Evolutionary conservation across 1,140 invertebrate genomes (phyloP), one percentile per base, ranked within the genome.

Genomic region (Penaeus vannamei): DNA sequence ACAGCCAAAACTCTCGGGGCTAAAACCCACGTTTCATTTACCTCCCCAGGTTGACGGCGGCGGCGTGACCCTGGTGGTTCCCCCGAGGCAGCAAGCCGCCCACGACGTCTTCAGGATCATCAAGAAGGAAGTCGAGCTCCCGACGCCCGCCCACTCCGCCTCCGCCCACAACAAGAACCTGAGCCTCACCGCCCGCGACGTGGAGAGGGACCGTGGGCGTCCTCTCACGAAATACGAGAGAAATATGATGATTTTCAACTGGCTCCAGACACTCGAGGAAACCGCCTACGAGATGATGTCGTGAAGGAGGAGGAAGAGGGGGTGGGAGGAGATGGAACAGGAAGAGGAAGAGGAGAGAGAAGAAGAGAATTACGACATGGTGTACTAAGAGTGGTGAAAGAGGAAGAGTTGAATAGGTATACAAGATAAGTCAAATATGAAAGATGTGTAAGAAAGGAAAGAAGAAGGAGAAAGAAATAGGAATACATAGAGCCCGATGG

Each of bases 201-300:
- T 97, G 20, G 97, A 97, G 92, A 93, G 96, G 64, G 96, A 97
- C 92, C 93, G 96, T 10, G 96, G 96, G 1, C 96, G 96, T 90
- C 96, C 97, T 8, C 93, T 97, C 2, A 96, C 96, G 22, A 97
- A 97, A 93, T 97, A 97, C 93, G 96, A 97, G 91, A 92, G 97
- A 29, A 97, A 98, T 93, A 97, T 97, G 96, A 97, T 97, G 96
- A 97, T 98, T 69, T 97, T 98, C 93, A 97, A 97, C 92, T 97
- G 97, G 97, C 94, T 98, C 0, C 96, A 97, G 92, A 97, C 96
- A 3, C 94, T 97, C 10, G 96, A 97, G 91, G 96, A 96, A 91
- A 94, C 93, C 14, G 93, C 93, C n/a, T 94, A 93, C 83, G 94
- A 95, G 29, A 88, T 90, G 7, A 87, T 88, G 85, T 90, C 87